Percentiles rank a stretch among this genome's conserved stretches.
Evolutionary conservation across 2,888 invertebrate genomes (phyloP).

Genomic region (Drosophila nigritarsus): DNA sequence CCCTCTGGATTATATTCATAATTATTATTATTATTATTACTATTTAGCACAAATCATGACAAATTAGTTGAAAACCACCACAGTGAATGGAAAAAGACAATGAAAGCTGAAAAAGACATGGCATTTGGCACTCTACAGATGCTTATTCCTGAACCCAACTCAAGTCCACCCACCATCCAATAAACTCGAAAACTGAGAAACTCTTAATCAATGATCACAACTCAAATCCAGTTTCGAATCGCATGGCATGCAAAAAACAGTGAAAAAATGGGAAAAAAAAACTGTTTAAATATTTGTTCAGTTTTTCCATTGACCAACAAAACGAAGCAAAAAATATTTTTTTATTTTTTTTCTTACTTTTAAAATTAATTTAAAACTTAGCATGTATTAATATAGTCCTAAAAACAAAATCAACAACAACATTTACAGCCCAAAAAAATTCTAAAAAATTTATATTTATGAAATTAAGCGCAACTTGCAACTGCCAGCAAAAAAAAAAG

Average conservation of each 20-base stretch:
- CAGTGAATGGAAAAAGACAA: constrained; percentile 20
- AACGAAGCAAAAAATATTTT: constrained; percentile 24
- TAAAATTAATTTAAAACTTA: constrained; percentile 67
- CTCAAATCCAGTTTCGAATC: constrained; percentile 74
- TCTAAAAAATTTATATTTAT: constrained; percentile 13
- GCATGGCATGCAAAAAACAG: constrained; percentile 5
- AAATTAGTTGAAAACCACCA: constrained; percentile 66
- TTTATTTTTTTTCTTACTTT: constrained; percentile 65
- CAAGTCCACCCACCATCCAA: neutral
- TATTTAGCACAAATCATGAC: constrained; percentile 79
- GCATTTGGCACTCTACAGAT: neutral
- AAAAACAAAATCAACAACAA: constrained; percentile 16
- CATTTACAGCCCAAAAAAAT: constrained; percentile 24
- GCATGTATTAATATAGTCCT: constrained; percentile 55
- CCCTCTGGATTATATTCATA: constrained; percentile 47
- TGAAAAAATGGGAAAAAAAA: neutral
- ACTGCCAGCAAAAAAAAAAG: constrained; percentile 46
- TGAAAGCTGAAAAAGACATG: constrained; percentile 30
- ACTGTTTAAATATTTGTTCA: constrained; percentile 15
- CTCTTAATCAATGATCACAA: constrained; percentile 84
- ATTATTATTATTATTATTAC: constrained; percentile 54
- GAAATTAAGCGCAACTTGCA: constrained; percentile 49
- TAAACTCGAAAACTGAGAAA: constrained; percentile 15
- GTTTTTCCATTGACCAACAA: constrained; percentile 23
- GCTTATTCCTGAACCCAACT: neutral